Base-by-base conservation (phyloP, 2,113 vertebrate species). In the Pseudopipra pipra region DNA sequence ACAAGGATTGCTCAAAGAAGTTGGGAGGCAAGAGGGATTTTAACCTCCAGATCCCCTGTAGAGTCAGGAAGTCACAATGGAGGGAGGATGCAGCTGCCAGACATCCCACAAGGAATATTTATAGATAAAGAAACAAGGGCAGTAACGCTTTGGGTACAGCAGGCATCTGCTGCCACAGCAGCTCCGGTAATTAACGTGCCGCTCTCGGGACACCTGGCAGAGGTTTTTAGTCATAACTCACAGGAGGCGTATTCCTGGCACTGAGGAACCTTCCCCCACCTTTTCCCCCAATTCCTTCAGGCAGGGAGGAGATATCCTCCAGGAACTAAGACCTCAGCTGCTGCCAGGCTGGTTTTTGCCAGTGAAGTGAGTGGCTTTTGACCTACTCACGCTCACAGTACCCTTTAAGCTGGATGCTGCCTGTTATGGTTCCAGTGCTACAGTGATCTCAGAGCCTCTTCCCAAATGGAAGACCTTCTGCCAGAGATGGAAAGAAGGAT, bases 141-240 rank as follows among this genome's bases (percentile, higher is more conserved):
- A 72, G 86, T 82, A 89, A 67, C 3, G 8, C 72, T 77, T 22
- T 8, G 79, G 85, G 70, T 68, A 72, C 88, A 88, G 72, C 59
- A 39, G 90, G 94, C 88, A 93, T 62, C 93, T 89, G 95, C 93
- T 92, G 88, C 90, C 93, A 89, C 93, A 94, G 96, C 93, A 95
- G 90, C 92, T 83, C 95, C 0, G 0, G 85, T 90, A 85, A 96
- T 85, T 87, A 87, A 70, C 72, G 15, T 33, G 75, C 88, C 2
- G 20, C 65, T 89, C 88, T 85, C 1, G 4, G 83, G 92, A 93
- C 77, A 90, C 85, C 76, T 89, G 59, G 88, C 90, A 93, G 63
- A 91, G 68, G 41, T 59, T 89, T 66, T 22, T 0, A 59, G 43
- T 76, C 88, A 65, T 87, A 94, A 93, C 76, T 94, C 95, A 93